Evolutionary conservation across 2,888 invertebrate species (phyloP), one percentile per base, ranked within the genome.

Genomic region (Sericinus montela): DNA sequence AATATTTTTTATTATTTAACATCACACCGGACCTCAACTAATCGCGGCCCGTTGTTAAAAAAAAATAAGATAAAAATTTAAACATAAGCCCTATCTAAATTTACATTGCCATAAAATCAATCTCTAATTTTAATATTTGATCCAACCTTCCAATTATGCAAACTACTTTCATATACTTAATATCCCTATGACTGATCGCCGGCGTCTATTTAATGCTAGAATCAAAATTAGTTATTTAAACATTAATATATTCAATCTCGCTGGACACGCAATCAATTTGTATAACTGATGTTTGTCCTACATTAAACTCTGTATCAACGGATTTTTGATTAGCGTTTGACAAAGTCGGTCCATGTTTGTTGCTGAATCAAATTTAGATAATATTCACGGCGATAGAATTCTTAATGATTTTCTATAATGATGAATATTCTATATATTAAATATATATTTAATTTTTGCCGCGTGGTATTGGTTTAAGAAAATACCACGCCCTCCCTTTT

Each of bases 161-260:
- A 45, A 34, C n/a, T 11, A 48, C 50, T 50, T 50, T 50, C 50
- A 41, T 41, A 25, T 44, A 39, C 25, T n/a, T 35, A 45, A 40
- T 40, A 34, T 23, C 41, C 15, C 39, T 13, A 43, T 40, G 44
- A 40, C 44, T 38, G 39, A 39, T 40, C 16, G 44, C 13, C 39
- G 46, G 37, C 39, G 48, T 54, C 45, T 39, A 50, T 49, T 49
- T 52, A 52, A 41, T 52, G 16, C 45, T 29, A 32, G 49, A 40
- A 54, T 50, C 52, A 43, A 54, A 49, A 52, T 54, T 54, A 47
- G 45, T 49, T 47, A 45, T 50, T 40, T 41, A 41, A 30, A 50
- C 50, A 52, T 47, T 51, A 48, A 48, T 52, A 52, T 52, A 55
- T 55, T 51, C 42, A 53, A 51, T 46, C 44, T 51, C 38, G 51